Evolutionary conservation across 2,888 invertebrate species (phyloP).

Genomic region (Epirrhoe tristata): DNA sequence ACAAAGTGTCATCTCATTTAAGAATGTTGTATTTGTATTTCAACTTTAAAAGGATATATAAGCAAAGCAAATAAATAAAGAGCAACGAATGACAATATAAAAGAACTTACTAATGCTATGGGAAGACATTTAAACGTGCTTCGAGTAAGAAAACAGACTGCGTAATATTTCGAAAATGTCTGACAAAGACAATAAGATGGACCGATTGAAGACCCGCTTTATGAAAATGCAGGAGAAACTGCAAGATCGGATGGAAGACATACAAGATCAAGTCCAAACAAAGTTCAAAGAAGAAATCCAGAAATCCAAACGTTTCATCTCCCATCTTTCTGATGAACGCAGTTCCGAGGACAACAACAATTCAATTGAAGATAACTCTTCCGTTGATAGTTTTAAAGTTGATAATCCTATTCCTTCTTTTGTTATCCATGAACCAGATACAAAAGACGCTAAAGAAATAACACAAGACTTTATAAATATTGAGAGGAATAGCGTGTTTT

Average conservation of each 20-base stretch:
- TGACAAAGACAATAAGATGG: conserved; percentile 72
- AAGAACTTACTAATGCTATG: not conserved
- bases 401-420: conserved; percentile 65
- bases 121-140: not conserved
- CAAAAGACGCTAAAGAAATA: conserved; percentile 55
- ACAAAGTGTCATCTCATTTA: too few species aligned
- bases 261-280: conserved; percentile 76
- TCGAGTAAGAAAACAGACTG: not conserved
- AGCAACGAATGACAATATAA: not conserved
- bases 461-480: conserved; percentile 67
- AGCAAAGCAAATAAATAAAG: not conserved
- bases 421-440: conserved; percentile 64
- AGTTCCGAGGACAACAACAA: conserved; percentile 63
- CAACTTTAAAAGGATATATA: not conserved
- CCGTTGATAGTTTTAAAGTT: conserved; percentile 30
- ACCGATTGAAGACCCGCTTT: conserved; percentile 65
- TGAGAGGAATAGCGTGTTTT: conserved; percentile 66
- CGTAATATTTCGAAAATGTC: conserved; percentile 53
- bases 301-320: conserved; percentile 64
- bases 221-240: conserved; percentile 74
- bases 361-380: conserved; percentile 40
- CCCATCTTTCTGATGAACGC: conserved; percentile 70
- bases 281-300: conserved; percentile 58
- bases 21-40: too few species aligned
- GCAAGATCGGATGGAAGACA: conserved; percentile 74